phyloP scores from a whole-genome alignment of 2,113 vertebrate species.

The Coregonus clupeaformis region DNA sequence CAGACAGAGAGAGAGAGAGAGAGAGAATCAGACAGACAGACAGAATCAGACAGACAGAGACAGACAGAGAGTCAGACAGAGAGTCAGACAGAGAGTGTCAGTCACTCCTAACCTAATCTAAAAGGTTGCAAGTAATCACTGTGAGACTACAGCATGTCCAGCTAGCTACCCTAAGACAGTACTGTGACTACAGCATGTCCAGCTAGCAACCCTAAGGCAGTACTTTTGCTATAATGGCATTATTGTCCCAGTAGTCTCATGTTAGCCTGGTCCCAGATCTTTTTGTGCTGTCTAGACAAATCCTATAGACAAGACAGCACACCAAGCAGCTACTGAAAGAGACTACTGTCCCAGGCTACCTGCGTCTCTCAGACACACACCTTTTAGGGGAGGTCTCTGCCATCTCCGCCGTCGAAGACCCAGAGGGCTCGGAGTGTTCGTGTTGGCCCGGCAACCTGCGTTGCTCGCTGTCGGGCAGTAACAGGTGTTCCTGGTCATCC shows the following conservation, averaged over 20 bases:
- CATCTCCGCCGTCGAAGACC: conserved; percentile 43
- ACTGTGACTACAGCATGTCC: conserved; percentile 31
- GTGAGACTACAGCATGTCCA: no score
- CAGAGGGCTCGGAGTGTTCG: conserved; percentile 62
- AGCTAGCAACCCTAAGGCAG: conserved; percentile 42
- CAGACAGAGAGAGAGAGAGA: no score
- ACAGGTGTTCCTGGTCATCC: conserved; percentile 34
- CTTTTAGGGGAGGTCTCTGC: conserved; percentile 69
- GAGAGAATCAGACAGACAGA: conserved; percentile 5
- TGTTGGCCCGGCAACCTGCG: conserved; percentile 42
- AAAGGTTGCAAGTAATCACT: no score
- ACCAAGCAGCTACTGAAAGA: background rate
- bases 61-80: background rate
- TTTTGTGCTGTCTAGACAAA: no score
- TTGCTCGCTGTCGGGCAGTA: conserved; percentile 41
- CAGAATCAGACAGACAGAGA: conserved; percentile 26
- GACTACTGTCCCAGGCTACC: conserved; percentile 27
- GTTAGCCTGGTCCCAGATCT: no score
- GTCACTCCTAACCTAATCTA: no score
- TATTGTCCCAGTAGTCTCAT: background rate
- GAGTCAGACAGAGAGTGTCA: conserved; percentile 1
- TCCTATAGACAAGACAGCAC: no score
- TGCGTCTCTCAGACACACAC: conserved; percentile 67
- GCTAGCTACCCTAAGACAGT: conserved; percentile 40
- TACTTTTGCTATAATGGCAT: background rate